Base-by-base conservation (phyloP, 1,140 invertebrate genomes). In the Andricus grossulariae region DNA sequence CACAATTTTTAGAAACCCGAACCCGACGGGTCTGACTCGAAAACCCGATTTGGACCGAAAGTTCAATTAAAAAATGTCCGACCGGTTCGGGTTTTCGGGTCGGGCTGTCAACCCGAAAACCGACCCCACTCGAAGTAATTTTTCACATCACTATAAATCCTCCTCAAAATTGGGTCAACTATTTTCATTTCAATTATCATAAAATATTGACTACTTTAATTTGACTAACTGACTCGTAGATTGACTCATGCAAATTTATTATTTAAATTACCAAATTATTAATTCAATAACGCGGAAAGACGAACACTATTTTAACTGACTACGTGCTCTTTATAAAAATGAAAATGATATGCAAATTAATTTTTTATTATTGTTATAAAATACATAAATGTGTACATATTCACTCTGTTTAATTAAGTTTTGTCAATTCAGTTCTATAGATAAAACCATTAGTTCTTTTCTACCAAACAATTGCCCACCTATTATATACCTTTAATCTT, bases 401-500 rank as follows among this genome's bases (percentile, higher is more conserved):
- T 45, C 10, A 8, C 10, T 45, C 39, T 10, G 7, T 45, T 45
- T 11, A 8, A 45, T 45, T 1, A 7, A 10, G 7, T 45, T 4
- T 55, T 11, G 11, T 21, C n/a, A 66, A 66, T 39, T 18, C 8
- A n/a, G 21, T 39, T 45, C n/a, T 25, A 32, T 32, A 21, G 60
- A 66, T 66, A 12, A 39, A 66, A 39, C 25, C 39, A 16, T 39
- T 7, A 32, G 39, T 45, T 45, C 25, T 66, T 39, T 66, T 57
- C n/a, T 66, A 5, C 4, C 15, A 39, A 66, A n/a, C 18, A 32
- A 13, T 19, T 25, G 12, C 5, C 5, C 39, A 60, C 32, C 57
- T 32, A 66, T 32, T 13, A 39, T 66, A 66, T 66, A n/a, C 60
- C 32, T 66, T 66, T 39, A 39, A 66, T 66, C 57, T 66, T 32